These are phyloP conservation scores for Setipinna tenuifilis DNA, from an alignment of 2,797 vertebrate species.

Conservation along the genomic window DNA sequence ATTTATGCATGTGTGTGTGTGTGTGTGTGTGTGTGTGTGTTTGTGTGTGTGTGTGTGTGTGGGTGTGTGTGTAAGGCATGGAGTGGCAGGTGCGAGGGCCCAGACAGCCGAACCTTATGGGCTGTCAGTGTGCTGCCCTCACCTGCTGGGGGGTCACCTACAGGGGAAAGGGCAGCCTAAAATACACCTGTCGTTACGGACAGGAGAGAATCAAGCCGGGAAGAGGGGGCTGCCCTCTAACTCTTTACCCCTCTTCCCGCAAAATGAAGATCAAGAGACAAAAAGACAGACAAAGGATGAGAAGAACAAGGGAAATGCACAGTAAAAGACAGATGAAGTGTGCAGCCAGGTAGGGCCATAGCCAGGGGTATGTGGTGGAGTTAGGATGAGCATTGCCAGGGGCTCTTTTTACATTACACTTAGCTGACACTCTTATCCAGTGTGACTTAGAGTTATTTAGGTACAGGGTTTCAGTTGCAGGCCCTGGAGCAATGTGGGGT, in stretches of 20 bases:
- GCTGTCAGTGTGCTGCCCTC: slow-evolving; percentile 53
- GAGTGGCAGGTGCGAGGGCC: slow-evolving; percentile 29
- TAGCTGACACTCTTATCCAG: too few relatives aligned
- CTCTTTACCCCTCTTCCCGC: background rate
- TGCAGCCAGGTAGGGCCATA: background rate
- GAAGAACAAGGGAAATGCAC: background rate
- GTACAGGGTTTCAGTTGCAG: too few relatives aligned
- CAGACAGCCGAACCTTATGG: slow-evolving; percentile 48
- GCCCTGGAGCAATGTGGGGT: too few relatives aligned
- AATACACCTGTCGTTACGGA: slow-evolving; percentile 40
- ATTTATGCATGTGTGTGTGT: too few relatives aligned
- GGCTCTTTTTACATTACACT: too few relatives aligned
- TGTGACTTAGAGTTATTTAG: too few relatives aligned
- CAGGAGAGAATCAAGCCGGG: slow-evolving; percentile 19
- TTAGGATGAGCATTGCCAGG: too few relatives aligned
- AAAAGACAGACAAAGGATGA: slow-evolving; percentile 4
- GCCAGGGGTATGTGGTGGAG: too few relatives aligned
- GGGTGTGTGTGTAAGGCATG: background rate
- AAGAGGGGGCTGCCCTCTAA: background rate
- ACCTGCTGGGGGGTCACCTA: slow-evolving; percentile 44
- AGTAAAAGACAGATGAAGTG: background rate
- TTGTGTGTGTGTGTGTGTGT: too few relatives aligned
- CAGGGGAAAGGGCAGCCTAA: slow-evolving; percentile 40
- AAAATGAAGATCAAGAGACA: slow-evolving; percentile 16
- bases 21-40: too few relatives aligned